Evolutionary conservation across 1,140 invertebrate species (phyloP), one percentile per base, ranked within the genome.

Genomic region (Ceratitis capitata): DNA sequence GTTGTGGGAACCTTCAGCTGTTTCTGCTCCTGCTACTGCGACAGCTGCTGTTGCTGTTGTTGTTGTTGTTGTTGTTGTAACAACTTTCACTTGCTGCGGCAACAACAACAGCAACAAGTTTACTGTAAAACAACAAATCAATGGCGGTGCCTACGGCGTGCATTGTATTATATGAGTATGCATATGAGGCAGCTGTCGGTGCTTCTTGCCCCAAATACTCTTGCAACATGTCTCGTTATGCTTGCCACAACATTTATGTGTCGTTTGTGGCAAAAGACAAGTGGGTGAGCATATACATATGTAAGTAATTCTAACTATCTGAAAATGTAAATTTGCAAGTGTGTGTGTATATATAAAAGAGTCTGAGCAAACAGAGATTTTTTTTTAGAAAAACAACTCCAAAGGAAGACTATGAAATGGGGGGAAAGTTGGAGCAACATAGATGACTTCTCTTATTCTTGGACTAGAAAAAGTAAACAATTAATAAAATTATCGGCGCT

Each of bases 161-260:
- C n/a, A n/a, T n/a, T n/a, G n/a, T n/a, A n/a, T n/a, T n/a, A n/a
- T n/a, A n/a, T n/a, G n/a, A n/a, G n/a, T n/a, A n/a, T n/a, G n/a
- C n/a, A n/a, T n/a, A n/a, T n/a, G n/a, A n/a, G n/a, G n/a, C 39
- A 47, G 16, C 39, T 42, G 51, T 6, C 45, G 45, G 23, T 9
- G 39, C 39, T 78, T 7, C n/a, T 42, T 78, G 69, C 69, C 69
- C 69, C 69, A 78, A 47, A 78, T 69, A 69, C n/a, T n/a, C n/a
- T n/a, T n/a, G n/a, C 29, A 74, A 74, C 32, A 45, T 7, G 69
- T 78, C 69, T 45, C 69, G 42, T 78, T 78, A 78, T 78, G 69
- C 69, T 78, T 78, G 69, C 69, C 69, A 78, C 69, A 78, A 78
- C 69, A 78, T 78, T 78, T 78, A 78, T 45, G 69, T 78, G 69